Evolutionary conservation across 1,140 invertebrate species (phyloP), one percentile per base, ranked within the genome.

Genomic region (Chrysopa pallens): DNA sequence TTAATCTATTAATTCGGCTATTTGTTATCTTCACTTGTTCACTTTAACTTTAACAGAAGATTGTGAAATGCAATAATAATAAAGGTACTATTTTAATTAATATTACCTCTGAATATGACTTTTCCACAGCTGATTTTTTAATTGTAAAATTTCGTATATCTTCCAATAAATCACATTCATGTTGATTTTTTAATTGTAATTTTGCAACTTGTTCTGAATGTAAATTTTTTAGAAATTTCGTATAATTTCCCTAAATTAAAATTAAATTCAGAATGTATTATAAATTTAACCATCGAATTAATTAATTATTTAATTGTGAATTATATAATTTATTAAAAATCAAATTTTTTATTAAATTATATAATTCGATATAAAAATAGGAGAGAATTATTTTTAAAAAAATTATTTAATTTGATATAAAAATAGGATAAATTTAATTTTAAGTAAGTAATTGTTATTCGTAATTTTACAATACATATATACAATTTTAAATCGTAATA

Each of bases 91-190:
- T 17, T 15, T 11, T 17, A 17, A 42, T 11, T 29, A 8, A 6
- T 56, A 60, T 68, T 72, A 89, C 87, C 73, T 94, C 89, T 1
- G 86, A 89, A 63, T 95, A 95, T 11, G 87, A 87, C 59, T 91
- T 94, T 62, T 96, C 91, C 49, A 95, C 85, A 14, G 84, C 75
- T 13, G 87, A 89, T 50, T 87, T 75, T 59, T 92, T 91, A 55
- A 93, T 78, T 33, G 82, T 84, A 62, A 91, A 96, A 55, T 79
- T 87, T 67, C 88, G 78, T 39, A 95, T 82, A 59, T 94, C 90
- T 66, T 95, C 91, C 38, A 95, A 66, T 44, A 95, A 68, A 60
- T 95, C 90, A 64, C 85, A 90, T 59, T 96, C 91, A 67, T 94
- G 89, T 62, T 94, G 90, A 62, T 94, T 92, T 64, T 96, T 96